Conservation (phyloP, 2,797 vertebrate genomes). For the Agapornis canus region DNA sequence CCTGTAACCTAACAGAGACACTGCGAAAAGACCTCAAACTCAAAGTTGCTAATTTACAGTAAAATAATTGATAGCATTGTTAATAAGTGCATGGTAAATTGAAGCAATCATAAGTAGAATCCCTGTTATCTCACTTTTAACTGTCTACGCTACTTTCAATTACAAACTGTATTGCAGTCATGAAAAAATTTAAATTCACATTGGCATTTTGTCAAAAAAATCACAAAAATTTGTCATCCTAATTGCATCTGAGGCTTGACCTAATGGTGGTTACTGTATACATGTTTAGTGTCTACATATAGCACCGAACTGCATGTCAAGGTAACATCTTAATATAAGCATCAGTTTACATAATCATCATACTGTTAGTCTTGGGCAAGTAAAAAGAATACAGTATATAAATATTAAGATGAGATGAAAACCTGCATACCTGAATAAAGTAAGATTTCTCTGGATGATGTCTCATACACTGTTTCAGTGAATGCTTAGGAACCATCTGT, state of each 20-base stretch:
- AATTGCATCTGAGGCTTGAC: background rate
- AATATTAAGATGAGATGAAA: background rate
- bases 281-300: background rate
- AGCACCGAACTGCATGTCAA: background rate
- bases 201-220: background rate
- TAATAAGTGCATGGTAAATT: background rate
- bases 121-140: background rate
- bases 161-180: background rate
- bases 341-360: background rate
- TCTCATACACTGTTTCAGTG: background rate
- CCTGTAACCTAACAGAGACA: slow-evolving; percentile 10
- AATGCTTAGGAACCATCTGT: background rate
- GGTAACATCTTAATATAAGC: background rate
- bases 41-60: slow-evolving; percentile 18
- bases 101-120: background rate
- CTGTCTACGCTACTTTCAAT: background rate
- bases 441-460: background rate
- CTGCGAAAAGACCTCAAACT: slow-evolving; percentile 26
- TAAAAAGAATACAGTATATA: background rate
- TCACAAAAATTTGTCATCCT: background rate
- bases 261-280: background rate
- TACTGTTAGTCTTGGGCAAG: background rate
- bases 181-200: background rate
- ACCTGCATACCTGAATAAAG: background rate
- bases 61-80: slow-evolving; percentile 13